phyloP scores from a whole-genome alignment of 1,140 invertebrate species.

The Lethrus apterus region DNA sequence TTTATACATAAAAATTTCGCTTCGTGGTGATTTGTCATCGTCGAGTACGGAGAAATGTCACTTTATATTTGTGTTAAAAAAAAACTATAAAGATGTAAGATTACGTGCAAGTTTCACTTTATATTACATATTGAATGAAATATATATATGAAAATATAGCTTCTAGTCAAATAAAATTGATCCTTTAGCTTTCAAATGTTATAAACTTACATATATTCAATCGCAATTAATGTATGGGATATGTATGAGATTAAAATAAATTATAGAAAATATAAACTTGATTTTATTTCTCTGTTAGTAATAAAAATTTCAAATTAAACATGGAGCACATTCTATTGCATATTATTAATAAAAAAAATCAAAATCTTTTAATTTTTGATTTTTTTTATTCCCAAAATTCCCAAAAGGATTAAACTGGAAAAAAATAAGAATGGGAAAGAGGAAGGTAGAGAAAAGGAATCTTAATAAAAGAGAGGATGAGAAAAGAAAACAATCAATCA shows the following conservation, averaged over 20 bases:
- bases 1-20: neutral
- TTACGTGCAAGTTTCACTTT: constrained; percentile 32
- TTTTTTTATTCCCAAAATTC: too few species aligned
- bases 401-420: too few species aligned
- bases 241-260: constrained; percentile 39
- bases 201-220: constrained; percentile 39
- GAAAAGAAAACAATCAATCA: too few species aligned
- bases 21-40: neutral
- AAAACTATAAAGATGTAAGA: constrained; percentile 24
- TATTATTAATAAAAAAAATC: too few species aligned
- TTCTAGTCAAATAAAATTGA: constrained; percentile 38
- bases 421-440: too few species aligned
- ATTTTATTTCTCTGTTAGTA: too few species aligned
- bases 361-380: too few species aligned
- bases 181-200: constrained; percentile 41
- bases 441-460: too few species aligned
- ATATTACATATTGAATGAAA: constrained; percentile 30
- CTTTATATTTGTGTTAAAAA: constrained; percentile 31
- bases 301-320: too few species aligned
- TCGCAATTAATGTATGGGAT: constrained; percentile 42
- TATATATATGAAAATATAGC: constrained; percentile 33
- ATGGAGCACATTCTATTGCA: too few species aligned
- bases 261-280: constrained; percentile 18
- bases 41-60: constrained; percentile 12
- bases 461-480: too few species aligned